Conservation (phyloP, 2,888 invertebrate genomes). For the Agonopterix arenella region DNA sequence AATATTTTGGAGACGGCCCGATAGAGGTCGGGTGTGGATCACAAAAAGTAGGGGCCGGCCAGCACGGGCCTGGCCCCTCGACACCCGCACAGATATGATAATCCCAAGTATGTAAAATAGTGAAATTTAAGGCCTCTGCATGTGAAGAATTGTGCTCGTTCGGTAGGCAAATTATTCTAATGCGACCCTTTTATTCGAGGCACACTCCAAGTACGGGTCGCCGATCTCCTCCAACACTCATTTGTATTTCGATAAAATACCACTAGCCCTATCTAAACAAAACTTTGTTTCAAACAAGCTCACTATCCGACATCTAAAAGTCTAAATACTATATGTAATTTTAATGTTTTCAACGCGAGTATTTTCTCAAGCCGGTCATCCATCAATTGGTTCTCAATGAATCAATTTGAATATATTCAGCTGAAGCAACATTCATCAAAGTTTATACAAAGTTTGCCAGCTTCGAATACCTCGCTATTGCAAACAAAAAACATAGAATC, state of each 20-base stretch:
- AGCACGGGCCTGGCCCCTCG: conserved; percentile 37
- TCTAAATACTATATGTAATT: conserved; percentile 37
- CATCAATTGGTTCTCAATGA: conserved; percentile 46
- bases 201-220: conserved; percentile 60
- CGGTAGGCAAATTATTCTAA: conserved; percentile 73
- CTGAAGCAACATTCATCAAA: conserved; percentile 40
- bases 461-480: conserved; percentile 34
- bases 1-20: conserved; percentile 71
- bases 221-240: conserved; percentile 55
- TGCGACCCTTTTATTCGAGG: conserved; percentile 73
- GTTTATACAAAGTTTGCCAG: conserved; percentile 42
- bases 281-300: conserved; percentile 39
- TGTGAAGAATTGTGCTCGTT: conserved; percentile 75
- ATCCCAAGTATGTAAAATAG: conserved; percentile 76
- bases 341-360: conserved; percentile 26
- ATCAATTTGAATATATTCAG: conserved; percentile 65
- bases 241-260: conserved; percentile 74
- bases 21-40: conserved; percentile 69
- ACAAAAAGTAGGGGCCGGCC: conserved; percentile 63
- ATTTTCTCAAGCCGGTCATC: conserved; percentile 48
- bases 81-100: conserved; percentile 72
- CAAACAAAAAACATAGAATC: conserved; percentile 43
- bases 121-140: conserved; percentile 75
- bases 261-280: conserved; percentile 72
- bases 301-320: conserved; percentile 33